phyloP scores from a whole-genome alignment of 1,140 invertebrate species.

The Leptestheria dahalacensis region DNA sequence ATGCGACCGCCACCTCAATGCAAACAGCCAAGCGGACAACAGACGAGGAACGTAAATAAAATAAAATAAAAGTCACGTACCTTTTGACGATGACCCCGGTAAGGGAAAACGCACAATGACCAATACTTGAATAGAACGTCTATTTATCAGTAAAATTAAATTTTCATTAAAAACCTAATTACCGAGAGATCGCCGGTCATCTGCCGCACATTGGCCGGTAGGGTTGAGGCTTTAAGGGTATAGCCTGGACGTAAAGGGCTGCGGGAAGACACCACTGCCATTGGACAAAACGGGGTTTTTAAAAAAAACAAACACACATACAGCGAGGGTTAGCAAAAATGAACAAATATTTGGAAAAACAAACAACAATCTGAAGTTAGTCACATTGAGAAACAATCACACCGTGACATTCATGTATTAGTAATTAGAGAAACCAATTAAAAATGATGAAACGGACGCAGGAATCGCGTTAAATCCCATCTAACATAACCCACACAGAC shows the following conservation, averaged over 20 bases:
- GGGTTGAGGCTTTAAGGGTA: constrained; percentile 53
- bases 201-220: constrained; percentile 35
- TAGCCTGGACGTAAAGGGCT: constrained; percentile 52
- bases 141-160: not conserved
- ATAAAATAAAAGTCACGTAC: too few species aligned
- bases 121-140: not conserved
- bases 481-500: too few species aligned
- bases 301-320: too few species aligned
- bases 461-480: too few species aligned
- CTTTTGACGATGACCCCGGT: not conserved
- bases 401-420: too few species aligned
- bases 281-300: not conserved
- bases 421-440: too few species aligned
- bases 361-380: too few species aligned
- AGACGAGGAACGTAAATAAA: not conserved
- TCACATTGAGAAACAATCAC: too few species aligned
- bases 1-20: not conserved
- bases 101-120: not conserved
- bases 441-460: too few species aligned
- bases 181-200: constrained; percentile 4
- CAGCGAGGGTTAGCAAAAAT: too few species aligned
- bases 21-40: not conserved
- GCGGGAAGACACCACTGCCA: constrained; percentile 22
- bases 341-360: too few species aligned
- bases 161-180: not conserved